Base-by-base conservation (phyloP, 2,888 invertebrate genomes). In the Noctua comes region DNA sequence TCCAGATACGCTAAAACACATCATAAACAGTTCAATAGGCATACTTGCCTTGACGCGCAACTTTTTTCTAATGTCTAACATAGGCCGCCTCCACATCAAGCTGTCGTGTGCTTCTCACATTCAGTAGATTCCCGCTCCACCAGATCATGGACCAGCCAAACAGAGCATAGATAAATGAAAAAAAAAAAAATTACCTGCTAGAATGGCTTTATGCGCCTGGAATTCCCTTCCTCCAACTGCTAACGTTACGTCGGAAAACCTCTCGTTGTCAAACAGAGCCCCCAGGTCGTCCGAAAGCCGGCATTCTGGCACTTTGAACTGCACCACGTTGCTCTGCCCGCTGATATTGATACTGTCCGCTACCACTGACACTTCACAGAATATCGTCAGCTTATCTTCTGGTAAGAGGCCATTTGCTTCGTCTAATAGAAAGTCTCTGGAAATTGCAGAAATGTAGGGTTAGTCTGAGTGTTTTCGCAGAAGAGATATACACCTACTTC, bases 321-420 rank as follows among this genome's bases (percentile, higher is more conserved):
- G 99, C 91, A 99, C 98, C 93, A 99, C 99, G 96, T 99, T 99
- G 93, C 99, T 99, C 97, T 99, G 99, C 88, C 99, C 99, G 91
- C 99, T 99, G 93, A 99, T 99, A 97, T 99, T 99, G 92, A 99
- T 99, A 96, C 99, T 99, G 97, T 99, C 99, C 80, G 99, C 99
- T 72, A 99, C 99, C 68, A 99, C 99, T 78, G 97, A 97, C 96
- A 98, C 99, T 97, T 99, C 99, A 97, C 99, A 99, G 97, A 99
- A 99, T 97, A 99, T 99, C 94, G 99, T 99, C 95, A 99, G 97
- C 97, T 99, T 99, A 96, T 99, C 99, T 95, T 99, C 99, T 31
- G 99, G 99, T 91, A 99, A 97, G 69, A 99, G 97, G 90, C 99
- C 99, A 95, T 99, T 99, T 82, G 99, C 99, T 97, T 99, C 99